Evolutionary conservation across 2,113 vertebrate species (phyloP).

Genomic region (Triplophysa tibetana): DNA sequence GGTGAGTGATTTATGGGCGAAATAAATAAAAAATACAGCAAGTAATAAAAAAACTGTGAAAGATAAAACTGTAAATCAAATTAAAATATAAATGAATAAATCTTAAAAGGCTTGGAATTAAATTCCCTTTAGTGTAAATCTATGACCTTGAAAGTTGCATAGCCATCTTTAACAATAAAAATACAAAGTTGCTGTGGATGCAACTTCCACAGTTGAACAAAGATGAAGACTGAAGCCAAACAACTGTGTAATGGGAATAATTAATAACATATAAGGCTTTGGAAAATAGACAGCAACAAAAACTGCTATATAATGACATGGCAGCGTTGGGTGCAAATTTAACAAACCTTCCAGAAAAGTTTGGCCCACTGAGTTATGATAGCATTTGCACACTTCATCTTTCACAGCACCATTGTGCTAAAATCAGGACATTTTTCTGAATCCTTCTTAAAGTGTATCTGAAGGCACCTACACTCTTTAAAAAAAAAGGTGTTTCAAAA

Average conservation of each 20-base stretch:
- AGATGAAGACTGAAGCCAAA: constrained; percentile 1
- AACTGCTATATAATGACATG: background rate
- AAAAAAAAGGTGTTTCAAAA: too few relatives aligned
- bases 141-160: background rate
- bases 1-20: too few relatives aligned
- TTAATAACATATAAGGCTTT: constrained; percentile 26
- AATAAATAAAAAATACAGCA: too few relatives aligned
- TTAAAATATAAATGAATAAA: too few relatives aligned
- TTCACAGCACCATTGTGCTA: background rate
- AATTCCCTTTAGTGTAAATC: background rate
- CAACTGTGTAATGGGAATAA: constrained; percentile 48
- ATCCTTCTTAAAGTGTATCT: background rate
- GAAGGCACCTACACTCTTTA: background rate
- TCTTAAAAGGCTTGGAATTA: too few relatives aligned
- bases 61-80: too few relatives aligned
- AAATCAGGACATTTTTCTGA: background rate
- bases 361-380: background rate
- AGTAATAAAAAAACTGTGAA: too few relatives aligned
- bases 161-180: background rate
- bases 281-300: constrained; percentile 52
- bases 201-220: constrained; percentile 1
- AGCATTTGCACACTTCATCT: background rate
- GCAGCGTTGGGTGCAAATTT: background rate
- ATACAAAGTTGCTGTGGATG: background rate
- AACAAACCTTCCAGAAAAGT: too few relatives aligned